Evolutionary conservation across 2,888 invertebrate genomes (phyloP).

Genomic region (Galeopsomyia nigrocyanea): DNA sequence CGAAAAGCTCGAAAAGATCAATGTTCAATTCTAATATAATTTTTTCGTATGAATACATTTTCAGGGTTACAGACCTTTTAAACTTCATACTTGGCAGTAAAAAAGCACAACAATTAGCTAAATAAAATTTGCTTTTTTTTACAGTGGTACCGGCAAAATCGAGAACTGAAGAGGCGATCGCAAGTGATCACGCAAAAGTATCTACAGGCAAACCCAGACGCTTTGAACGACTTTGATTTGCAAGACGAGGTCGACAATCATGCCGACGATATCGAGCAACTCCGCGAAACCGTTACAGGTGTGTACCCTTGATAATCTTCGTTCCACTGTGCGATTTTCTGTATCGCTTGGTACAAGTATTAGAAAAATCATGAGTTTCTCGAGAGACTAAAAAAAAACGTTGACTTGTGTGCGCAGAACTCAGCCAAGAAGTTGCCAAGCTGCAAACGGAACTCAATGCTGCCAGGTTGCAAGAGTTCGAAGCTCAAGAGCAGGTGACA

Average conservation of each 20-base stretch:
- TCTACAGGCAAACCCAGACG: constrained; percentile 71
- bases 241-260: constrained; percentile 64
- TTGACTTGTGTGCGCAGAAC: constrained; percentile 64
- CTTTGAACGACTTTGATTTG: constrained; percentile 64
- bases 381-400: background rate
- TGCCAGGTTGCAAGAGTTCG: constrained; percentile 78
- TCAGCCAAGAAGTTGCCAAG: constrained; percentile 76
- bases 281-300: constrained; percentile 76
- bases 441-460: constrained; percentile 78
- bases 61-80: background rate
- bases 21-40: background rate
- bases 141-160: constrained; percentile 84
- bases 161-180: constrained; percentile 78
- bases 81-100: background rate
- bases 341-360: no score
- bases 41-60: background rate
- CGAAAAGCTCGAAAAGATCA: no score
- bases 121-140: constrained; percentile 26
- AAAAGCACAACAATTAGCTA: background rate
- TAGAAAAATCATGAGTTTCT: no score
- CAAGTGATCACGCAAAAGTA: constrained; percentile 75
- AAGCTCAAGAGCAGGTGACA: constrained; percentile 75
- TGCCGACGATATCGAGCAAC: constrained; percentile 75
- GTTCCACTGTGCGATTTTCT: no score
- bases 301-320: constrained; percentile 15